Percentiles rank a stretch among this genome's conserved stretches.
Conservation (phyloP, 2,113 vertebrate genomes). For the Setophaga petechia region DNA sequence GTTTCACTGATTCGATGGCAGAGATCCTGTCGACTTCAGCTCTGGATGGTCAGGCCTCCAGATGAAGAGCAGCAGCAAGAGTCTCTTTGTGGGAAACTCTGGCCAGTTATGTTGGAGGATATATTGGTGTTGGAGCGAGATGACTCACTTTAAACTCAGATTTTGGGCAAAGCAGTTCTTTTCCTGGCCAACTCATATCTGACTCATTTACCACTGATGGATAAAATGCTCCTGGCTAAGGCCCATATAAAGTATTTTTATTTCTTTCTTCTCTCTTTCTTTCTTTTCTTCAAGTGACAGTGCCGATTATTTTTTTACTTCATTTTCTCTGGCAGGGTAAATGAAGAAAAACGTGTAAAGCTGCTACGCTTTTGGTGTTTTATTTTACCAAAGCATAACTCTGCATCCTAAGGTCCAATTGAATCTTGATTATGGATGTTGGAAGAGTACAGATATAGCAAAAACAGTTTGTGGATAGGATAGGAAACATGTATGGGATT, state of each 20-base stretch:
- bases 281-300: conserved; percentile 66
- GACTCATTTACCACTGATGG: conserved; percentile 81
- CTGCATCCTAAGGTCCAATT: conserved; percentile 12
- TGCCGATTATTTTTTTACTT: conserved; percentile 57
- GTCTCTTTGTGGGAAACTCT: conserved; percentile 65
- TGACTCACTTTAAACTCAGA: conserved; percentile 78
- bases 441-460: conserved; percentile 16
- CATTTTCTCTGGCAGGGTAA: conserved; percentile 53
- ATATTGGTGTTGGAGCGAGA: conserved; percentile 79
- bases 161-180: conserved; percentile 79
- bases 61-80: conserved; percentile 68
- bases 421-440: conserved; percentile 52
- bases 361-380: background rate
- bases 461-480: conserved; percentile 23
- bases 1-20: background rate
- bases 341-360: conserved; percentile 31
- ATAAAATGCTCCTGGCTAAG: conserved; percentile 78
- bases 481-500: conserved; percentile 22
- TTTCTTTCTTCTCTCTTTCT: conserved; percentile 65
- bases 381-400: conserved; percentile 42
- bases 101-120: conserved; percentile 77
- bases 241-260: conserved; percentile 73
- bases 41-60: conserved; percentile 11
- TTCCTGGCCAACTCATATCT: conserved; percentile 82
- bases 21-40: background rate